phyloP scores from a whole-genome alignment of 2,797 vertebrate genomes.

The Dendrocincla fuliginosa region DNA sequence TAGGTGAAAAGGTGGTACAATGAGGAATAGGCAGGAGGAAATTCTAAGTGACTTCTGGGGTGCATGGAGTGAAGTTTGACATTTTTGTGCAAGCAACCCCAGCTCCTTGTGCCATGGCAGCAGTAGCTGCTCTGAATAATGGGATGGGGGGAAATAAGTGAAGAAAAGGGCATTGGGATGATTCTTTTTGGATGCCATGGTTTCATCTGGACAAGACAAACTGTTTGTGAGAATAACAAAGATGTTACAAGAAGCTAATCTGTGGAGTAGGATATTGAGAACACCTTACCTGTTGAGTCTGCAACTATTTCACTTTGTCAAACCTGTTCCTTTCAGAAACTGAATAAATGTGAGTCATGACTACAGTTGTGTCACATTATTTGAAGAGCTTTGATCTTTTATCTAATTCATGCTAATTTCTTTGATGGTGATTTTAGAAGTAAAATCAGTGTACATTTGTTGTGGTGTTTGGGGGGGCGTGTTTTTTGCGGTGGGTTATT shows the following conservation, averaged over 20 bases:
- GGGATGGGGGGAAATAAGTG: background rate
- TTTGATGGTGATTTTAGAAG: background rate
- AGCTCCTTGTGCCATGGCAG: background rate
- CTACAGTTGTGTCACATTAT: background rate
- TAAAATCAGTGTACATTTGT: background rate
- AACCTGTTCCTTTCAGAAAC: background rate
- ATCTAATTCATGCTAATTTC: background rate
- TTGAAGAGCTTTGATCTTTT: conserved; percentile 17
- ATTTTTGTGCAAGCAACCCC: background rate
- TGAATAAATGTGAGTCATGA: background rate
- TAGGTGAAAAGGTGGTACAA: background rate
- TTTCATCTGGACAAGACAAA: background rate
- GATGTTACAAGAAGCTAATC: background rate
- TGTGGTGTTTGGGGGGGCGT: background rate
- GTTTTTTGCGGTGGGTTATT: background rate
- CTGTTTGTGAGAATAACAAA: background rate
- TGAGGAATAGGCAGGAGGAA: background rate
- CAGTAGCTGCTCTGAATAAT: background rate
- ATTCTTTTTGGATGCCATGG: background rate
- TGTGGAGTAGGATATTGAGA: background rate
- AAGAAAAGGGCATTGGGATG: background rate
- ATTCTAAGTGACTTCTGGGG: background rate
- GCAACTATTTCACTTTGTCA: background rate
- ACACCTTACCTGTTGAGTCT: background rate
- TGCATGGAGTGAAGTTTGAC: background rate